These are phyloP conservation scores for Anolis apletophallus DNA, from an alignment of 2,797 vertebrate species.

Conservation along the genomic window DNA sequence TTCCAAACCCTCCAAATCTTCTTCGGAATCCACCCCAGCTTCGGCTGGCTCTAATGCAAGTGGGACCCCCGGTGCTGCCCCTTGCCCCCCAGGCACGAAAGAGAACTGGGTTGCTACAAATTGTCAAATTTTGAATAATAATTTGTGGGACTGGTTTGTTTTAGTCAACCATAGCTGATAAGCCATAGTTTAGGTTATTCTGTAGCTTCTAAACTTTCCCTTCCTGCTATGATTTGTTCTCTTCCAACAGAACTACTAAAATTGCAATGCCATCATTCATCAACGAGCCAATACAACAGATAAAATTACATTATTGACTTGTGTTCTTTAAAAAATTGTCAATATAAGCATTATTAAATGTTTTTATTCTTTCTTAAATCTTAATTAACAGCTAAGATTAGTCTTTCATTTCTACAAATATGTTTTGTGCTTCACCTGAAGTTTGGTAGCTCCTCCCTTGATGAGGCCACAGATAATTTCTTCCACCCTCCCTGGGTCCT, in stretches of 20 bases:
- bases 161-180: background rate
- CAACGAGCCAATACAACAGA: slow-evolving; percentile 22
- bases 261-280: slow-evolving; percentile 13
- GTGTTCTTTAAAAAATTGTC: slow-evolving; percentile 2
- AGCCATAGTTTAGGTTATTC: background rate
- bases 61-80: no score
- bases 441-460: slow-evolving; percentile 94
- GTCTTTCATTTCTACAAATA: slow-evolving; percentile 25
- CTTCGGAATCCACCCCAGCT: no score
- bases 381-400: background rate
- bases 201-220: background rate
- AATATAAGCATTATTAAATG: background rate
- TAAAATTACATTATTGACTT: background rate
- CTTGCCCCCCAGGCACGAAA: no score
- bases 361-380: slow-evolving; percentile 12
- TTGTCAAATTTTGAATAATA: background rate
- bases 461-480: slow-evolving; percentile 96
- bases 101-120: no score
- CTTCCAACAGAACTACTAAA: slow-evolving; percentile 9
- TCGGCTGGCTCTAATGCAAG: no score
- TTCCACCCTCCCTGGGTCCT: slow-evolving; percentile 92
- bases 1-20: no score
- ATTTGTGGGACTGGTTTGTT: background rate
- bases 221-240: background rate
- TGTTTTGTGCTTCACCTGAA: slow-evolving; percentile 84